These are phyloP conservation scores for Tragelaphus scriptus DNA, from an alignment of 2,113 vertebrate genomes.

Conservation along the genomic window DNA sequence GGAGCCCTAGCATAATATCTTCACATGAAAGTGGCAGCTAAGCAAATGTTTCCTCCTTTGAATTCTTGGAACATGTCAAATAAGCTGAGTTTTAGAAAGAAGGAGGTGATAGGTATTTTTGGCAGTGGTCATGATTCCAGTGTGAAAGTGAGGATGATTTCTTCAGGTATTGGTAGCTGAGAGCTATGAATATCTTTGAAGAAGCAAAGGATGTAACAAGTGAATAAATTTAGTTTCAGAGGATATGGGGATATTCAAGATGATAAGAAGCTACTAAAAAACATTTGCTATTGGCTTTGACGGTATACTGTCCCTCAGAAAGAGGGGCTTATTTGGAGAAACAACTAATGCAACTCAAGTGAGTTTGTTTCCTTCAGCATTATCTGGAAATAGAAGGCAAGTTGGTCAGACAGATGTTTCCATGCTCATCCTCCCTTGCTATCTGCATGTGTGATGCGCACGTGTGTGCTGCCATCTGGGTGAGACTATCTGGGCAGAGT, in stretches of 20 bases:
- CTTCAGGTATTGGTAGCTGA: background rate
- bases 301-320: background rate
- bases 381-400: conserved; percentile 33
- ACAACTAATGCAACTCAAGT: background rate
- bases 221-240: background rate
- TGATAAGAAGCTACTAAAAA: background rate
- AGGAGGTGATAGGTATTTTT: background rate
- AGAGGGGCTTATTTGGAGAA: background rate
- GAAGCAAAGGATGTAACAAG: background rate
- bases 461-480: conserved; percentile 6
- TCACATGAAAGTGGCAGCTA: background rate
- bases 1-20: background rate
- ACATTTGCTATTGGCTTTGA: background rate
- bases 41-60: background rate
- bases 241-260: background rate
- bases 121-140: background rate
- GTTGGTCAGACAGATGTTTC: conserved; percentile 31
- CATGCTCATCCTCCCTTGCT: background rate
- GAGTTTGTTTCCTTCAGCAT: background rate
- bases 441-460: background rate
- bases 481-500: background rate
- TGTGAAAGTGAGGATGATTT: background rate
- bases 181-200: background rate
- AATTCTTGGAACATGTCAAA: background rate
- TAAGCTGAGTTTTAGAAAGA: background rate